These are phyloP conservation scores for Chionomys nivalis DNA, from an alignment of 2,113 vertebrate genomes.

Conservation along the genomic window DNA sequence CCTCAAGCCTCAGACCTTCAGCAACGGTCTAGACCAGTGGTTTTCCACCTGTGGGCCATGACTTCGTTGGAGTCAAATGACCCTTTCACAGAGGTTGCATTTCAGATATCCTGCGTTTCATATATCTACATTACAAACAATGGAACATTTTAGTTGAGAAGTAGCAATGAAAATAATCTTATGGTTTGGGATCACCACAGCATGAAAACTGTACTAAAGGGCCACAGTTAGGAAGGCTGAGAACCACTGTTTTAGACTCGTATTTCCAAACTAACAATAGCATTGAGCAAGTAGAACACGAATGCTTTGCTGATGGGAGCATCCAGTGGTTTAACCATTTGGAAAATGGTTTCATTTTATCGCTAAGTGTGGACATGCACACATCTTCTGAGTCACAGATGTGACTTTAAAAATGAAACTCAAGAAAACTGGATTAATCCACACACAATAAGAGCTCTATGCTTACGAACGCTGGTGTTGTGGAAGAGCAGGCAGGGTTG, in stretches of 20 bases:
- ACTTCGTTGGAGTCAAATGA: too few relatives aligned
- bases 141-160: background rate
- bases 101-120: background rate
- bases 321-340: background rate
- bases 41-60: too few relatives aligned
- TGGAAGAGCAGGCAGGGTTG: background rate
- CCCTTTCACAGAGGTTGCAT: background rate
- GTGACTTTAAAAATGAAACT: background rate
- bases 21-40: background rate
- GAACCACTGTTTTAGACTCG: background rate
- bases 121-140: too few relatives aligned
- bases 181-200: background rate
- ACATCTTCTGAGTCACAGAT: slow-evolving; percentile 7
- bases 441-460: background rate
- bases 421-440: background rate
- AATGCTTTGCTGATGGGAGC: background rate
- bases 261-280: background rate
- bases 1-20: background rate
- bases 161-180: background rate
- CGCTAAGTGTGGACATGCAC: background rate
- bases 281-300: background rate
- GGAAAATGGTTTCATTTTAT: background rate
- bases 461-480: background rate
- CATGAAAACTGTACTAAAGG: background rate
- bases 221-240: background rate